Conservation (phyloP, 2,797 vertebrate genomes). For the Gymnopithys bicolor region DNA sequence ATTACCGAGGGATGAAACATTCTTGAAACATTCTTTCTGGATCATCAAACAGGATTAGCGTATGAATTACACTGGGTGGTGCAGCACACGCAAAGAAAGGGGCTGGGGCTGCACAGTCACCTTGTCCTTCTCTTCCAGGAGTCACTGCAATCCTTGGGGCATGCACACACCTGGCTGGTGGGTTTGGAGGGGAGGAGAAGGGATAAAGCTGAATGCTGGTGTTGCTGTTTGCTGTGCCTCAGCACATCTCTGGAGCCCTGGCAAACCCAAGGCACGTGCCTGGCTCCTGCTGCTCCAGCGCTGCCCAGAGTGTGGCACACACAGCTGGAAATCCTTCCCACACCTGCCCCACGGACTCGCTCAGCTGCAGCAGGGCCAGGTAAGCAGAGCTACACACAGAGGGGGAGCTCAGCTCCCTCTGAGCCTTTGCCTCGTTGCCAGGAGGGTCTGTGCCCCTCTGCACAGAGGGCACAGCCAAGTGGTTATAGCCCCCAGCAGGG, state of each 20-base stretch:
- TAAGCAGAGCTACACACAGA: neutral
- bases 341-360: no score
- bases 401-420: neutral
- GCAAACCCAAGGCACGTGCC: neutral
- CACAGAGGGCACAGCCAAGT: neutral
- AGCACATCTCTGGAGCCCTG: rapidly evolving
- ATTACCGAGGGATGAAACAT: constrained; percentile 48
- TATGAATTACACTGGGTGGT: neutral
- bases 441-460: neutral
- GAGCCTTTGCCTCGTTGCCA: neutral
- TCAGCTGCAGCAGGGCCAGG: neutral
- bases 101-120: neutral
- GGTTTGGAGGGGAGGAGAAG: neutral
- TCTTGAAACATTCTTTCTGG: constrained; percentile 60
- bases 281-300: neutral
- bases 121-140: neutral
- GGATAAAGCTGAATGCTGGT: rapidly evolving
- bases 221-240: neutral
- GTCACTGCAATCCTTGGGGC: rapidly evolving
- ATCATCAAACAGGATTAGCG: constrained; percentile 34
- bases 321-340: neutral
- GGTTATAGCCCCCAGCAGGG: neutral
- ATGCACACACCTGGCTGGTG: rapidly evolving
- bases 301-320: rapidly evolving
- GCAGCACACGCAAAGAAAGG: neutral